Percentiles rank a stretch among this genome's conserved stretches.
Evolutionary conservation across 2,113 vertebrate species (phyloP).

Genomic region (Philantomba maxwellii): DNA sequence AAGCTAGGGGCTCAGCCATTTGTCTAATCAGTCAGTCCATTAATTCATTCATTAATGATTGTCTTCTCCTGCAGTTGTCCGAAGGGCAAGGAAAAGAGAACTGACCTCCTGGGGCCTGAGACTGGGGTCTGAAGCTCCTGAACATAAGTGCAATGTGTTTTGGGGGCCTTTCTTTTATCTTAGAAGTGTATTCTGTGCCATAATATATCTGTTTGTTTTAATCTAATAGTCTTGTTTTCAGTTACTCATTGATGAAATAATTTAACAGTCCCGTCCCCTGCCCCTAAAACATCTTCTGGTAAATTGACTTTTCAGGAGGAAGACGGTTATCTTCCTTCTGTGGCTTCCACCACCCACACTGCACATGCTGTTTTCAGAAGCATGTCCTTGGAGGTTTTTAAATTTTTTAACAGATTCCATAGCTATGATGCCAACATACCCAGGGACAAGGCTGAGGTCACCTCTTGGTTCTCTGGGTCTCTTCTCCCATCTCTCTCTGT

Average conservation of each 20-base stretch:
- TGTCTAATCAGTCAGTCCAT: not conserved
- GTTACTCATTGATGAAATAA: slow-evolving; percentile 22
- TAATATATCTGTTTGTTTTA: slow-evolving; percentile 2
- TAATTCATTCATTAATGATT: not conserved
- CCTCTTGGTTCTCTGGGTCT: not conserved
- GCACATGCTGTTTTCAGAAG: not conserved
- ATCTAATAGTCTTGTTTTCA: slow-evolving; percentile 38
- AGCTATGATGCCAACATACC: too few relatives aligned
- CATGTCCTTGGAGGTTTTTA: not conserved
- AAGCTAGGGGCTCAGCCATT: not conserved
- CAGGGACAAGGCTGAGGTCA: too few relatives aligned
- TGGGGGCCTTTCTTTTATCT: not conserved
- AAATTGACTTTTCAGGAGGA: slow-evolving; percentile 35
- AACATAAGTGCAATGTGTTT: not conserved
- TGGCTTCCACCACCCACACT: rapidly evolving
- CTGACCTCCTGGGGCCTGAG: too few relatives aligned
- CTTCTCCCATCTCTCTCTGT: not conserved
- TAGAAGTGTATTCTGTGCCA: not conserved
- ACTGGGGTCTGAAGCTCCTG: not conserved
- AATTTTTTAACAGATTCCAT: not conserved
- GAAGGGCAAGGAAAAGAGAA: not conserved
- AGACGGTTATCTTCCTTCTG: not conserved
- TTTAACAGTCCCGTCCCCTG: not conserved
- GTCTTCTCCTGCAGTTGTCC: not conserved
- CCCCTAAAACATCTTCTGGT: slow-evolving; percentile 4